Conservation (phyloP, 2,113 vertebrate species). For the Merops nubicus region DNA sequence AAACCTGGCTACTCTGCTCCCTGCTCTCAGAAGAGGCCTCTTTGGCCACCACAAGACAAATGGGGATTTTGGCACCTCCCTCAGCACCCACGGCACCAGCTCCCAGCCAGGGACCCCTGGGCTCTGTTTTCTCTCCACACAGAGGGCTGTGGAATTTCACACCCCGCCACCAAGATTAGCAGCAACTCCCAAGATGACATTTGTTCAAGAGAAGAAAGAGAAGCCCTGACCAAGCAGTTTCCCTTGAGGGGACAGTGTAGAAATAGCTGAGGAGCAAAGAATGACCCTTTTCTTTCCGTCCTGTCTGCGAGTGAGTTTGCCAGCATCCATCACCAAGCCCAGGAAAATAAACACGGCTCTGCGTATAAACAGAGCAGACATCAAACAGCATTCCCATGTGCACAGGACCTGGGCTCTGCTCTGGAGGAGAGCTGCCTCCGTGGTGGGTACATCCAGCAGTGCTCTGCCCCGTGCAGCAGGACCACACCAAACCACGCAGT, state of each 20-base stretch:
- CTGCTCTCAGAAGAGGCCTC: background rate
- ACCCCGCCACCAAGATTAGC: conserved; percentile 39
- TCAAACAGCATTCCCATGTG: background rate
- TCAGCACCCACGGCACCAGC: background rate
- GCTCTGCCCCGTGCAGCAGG: background rate
- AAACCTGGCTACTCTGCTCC: background rate
- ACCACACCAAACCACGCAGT: background rate
- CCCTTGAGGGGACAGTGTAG: background rate
- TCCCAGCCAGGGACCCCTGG: background rate
- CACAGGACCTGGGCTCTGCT: background rate
- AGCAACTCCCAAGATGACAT: conserved; percentile 29
- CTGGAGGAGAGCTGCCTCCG: background rate
- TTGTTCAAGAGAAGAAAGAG: conserved; percentile 40
- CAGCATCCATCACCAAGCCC: conserved; percentile 55
- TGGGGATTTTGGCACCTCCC: background rate
- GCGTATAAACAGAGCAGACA: conserved; percentile 22
- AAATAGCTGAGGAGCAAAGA: conserved; percentile 52
- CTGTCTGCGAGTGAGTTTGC: background rate
- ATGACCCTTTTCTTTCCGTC: conserved; percentile 52
- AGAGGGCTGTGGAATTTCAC: conserved; percentile 62
- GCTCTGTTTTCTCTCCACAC: background rate
- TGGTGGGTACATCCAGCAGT: accelerated
- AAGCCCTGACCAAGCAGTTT: conserved; percentile 39
- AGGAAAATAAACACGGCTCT: conserved; percentile 30
- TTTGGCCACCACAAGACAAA: background rate